Percentiles rank a stretch among this genome's conserved stretches.
Evolutionary conservation across 2,113 vertebrate species (phyloP).

Genomic region (Choloepus hoffmanni): DNA sequence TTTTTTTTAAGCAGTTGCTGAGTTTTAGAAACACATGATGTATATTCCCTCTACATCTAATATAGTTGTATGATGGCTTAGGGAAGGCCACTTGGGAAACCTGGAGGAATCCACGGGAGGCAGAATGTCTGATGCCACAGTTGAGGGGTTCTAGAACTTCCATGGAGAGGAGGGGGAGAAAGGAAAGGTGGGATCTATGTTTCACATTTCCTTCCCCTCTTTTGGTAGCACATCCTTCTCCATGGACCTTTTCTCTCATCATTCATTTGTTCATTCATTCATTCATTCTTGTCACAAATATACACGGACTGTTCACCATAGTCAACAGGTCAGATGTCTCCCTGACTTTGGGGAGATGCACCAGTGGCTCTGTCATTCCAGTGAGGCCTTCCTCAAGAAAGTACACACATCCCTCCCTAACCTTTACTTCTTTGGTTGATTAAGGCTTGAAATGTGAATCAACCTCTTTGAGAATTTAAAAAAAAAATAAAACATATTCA

Average conservation of each 20-base stretch:
- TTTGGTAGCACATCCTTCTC: no score
- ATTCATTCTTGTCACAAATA: neutral
- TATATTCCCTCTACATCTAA: no score
- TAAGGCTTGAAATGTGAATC: neutral
- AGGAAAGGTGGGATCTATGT: no score
- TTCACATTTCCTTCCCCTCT: no score
- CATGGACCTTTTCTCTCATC: no score
- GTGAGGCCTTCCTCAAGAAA: accelerated
- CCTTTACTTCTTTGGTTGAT: accelerated
- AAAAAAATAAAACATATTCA: neutral
- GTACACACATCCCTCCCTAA: neutral
- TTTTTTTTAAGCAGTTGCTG: constrained; percentile 14
- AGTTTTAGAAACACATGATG: neutral
- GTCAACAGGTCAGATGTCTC: neutral
- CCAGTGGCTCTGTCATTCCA: neutral
- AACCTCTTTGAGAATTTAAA: no score
- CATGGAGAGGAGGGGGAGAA: neutral
- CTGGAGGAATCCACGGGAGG: no score
- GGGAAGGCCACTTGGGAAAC: neutral
- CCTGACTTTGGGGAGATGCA: neutral
- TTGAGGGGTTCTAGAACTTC: neutral
- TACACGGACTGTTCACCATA: accelerated
- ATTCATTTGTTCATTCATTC: no score
- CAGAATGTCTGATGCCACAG: neutral
- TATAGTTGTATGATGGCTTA: accelerated